Evolutionary conservation across 1,140 invertebrate species (phyloP).

Genomic region (Neoseiulus cucumeris): DNA sequence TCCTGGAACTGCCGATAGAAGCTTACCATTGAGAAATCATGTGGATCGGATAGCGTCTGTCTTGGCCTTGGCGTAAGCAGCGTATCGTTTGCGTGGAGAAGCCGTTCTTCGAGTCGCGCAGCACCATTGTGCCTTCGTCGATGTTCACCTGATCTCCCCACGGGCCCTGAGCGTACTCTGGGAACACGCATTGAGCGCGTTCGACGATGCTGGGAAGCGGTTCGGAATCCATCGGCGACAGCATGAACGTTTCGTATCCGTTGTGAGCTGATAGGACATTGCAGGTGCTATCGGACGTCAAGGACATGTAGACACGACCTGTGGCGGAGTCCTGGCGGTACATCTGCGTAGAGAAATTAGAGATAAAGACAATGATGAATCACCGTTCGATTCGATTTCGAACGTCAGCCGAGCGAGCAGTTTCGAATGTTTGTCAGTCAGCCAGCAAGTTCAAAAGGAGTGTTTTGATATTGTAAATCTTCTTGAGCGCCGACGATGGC

Average conservation of each 20-base stretch:
- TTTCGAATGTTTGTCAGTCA: too few species aligned
- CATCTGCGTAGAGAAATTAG: conserved; percentile 29
- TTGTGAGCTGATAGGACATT: conserved; percentile 36
- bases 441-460: too few species aligned
- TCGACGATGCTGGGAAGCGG: conserved; percentile 17
- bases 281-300: conserved; percentile 48
- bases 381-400: neutral
- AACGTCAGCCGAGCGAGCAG: too few species aligned
- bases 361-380: conserved; percentile 12
- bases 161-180: conserved; percentile 41
- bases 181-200: conserved; percentile 32
- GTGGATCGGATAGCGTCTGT: conserved; percentile 33
- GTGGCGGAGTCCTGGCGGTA: conserved; percentile 36
- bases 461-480: too few species aligned
- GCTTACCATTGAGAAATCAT: conserved; percentile 35
- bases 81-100: conserved; percentile 42
- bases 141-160: conserved; percentile 40
- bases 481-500: too few species aligned
- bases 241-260: conserved; percentile 39
- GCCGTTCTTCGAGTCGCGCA: conserved; percentile 37
- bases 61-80: conserved; percentile 30
- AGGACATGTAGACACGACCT: conserved; percentile 38
- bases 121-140: conserved; percentile 38
- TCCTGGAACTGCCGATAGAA: too few species aligned
- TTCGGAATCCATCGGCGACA: conserved; percentile 25